phyloP scores from a whole-genome alignment of 2,797 vertebrate species.

The Thripadectes ignobilis region DNA sequence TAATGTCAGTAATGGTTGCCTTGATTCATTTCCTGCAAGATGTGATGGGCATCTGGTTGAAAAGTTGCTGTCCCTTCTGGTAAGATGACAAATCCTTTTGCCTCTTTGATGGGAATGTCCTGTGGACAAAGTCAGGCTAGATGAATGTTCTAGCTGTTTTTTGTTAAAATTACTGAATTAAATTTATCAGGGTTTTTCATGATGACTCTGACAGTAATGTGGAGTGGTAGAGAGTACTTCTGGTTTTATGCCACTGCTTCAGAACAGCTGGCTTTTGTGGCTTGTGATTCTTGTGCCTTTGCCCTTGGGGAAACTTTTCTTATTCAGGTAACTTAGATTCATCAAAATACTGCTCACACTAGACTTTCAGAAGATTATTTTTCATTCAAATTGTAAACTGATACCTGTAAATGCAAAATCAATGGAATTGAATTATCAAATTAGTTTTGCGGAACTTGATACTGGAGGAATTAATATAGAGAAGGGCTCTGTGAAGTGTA shows the following conservation, averaged over 20 bases:
- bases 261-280: background rate
- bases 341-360: fast-evolving
- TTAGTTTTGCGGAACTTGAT: background rate
- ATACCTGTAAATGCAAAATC: too few relatives aligned
- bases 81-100: background rate
- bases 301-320: background rate
- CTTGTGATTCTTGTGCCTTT: background rate
- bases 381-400: background rate
- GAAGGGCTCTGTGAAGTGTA: background rate
- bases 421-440: background rate
- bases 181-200: background rate
- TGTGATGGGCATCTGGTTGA: background rate
- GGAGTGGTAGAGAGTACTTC: background rate
- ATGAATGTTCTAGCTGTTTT: background rate
- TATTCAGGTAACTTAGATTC: background rate
- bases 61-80: background rate
- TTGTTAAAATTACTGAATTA: background rate
- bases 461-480: background rate
- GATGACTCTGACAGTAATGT: background rate
- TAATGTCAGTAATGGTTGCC: background rate
- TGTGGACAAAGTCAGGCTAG: background rate
- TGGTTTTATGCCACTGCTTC: background rate
- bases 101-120: background rate
- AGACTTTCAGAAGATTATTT: background rate
- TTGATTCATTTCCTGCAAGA: background rate